Conservation (phyloP, 2,888 invertebrate genomes). For the Erebia aethiops region DNA sequence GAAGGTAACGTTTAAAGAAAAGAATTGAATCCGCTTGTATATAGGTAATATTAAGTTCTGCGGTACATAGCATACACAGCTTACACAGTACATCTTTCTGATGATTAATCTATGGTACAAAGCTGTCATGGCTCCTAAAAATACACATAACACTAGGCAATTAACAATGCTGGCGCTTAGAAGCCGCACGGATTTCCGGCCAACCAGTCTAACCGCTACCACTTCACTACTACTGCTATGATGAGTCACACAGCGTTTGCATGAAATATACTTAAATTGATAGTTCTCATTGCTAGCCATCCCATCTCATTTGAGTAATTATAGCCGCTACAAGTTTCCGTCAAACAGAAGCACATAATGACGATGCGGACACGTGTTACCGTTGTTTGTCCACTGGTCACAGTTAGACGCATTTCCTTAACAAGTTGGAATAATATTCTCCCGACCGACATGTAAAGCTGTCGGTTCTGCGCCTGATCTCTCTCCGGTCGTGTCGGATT, state of each 20-base stretch:
- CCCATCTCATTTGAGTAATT: constrained; percentile 50
- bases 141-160: constrained; percentile 22
- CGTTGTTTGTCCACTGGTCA: constrained; percentile 46
- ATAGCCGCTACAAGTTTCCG: constrained; percentile 50
- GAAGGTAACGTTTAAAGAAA: too few species aligned
- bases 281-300: constrained; percentile 35
- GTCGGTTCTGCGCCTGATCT: too few species aligned
- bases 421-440: constrained; percentile 19
- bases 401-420: constrained; percentile 43
- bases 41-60: too few species aligned
- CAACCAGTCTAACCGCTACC: constrained; percentile 49
- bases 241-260: constrained; percentile 49
- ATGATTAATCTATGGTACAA: not conserved
- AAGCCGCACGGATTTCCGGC: constrained; percentile 64
- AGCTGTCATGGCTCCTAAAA: constrained; percentile 20
- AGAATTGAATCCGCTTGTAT: too few species aligned
- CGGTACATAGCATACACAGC: too few species aligned
- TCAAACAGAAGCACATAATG: constrained; percentile 59
- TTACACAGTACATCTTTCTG: too few species aligned
- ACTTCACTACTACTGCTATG: constrained; percentile 40
- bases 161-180: constrained; percentile 46
- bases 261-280: constrained; percentile 43
- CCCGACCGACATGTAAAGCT: too few species aligned
- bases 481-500: too few species aligned
- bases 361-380: constrained; percentile 48